Percentiles rank a stretch among this genome's conserved stretches.
These are phyloP conservation scores for Oxygymnocypris stewartii DNA, from an alignment of 2,113 vertebrate species.

Conservation along the genomic window DNA sequence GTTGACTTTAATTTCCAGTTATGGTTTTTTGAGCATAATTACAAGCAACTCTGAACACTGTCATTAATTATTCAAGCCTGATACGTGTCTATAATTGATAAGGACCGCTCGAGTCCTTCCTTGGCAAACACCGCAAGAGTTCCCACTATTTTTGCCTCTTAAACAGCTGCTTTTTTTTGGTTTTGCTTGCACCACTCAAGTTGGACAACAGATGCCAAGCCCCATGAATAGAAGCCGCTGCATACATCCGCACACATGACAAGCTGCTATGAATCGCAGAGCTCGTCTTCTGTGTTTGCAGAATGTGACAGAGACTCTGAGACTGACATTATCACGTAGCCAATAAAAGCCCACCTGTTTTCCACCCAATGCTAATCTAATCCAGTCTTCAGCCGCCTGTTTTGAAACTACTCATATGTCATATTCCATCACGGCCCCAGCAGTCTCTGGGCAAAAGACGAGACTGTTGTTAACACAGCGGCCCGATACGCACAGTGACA, in stretches of 20 bases:
- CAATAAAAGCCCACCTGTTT: constrained; percentile 80
- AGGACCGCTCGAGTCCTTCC: constrained; percentile 60
- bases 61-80: constrained; percentile 70
- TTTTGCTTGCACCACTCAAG: constrained; percentile 4
- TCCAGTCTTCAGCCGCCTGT: constrained; percentile 67
- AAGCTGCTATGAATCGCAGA: constrained; percentile 29
- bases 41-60: constrained; percentile 54
- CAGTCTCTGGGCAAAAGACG: constrained; percentile 61
- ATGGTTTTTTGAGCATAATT: constrained; percentile 31
- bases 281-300: constrained; percentile 22
- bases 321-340: constrained; percentile 72
- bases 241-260: constrained; percentile 17
- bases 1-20: constrained; percentile 57
- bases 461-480: constrained; percentile 68
- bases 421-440: constrained; percentile 59
- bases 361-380: constrained; percentile 72
- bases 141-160: constrained; percentile 41
- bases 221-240: constrained; percentile 26
- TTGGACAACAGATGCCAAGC: constrained; percentile 4
- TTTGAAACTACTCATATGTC: constrained; percentile 64
- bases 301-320: constrained; percentile 60
- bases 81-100: constrained; percentile 66
- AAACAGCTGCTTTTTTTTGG: constrained; percentile 64
- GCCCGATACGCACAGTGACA: constrained; percentile 70
- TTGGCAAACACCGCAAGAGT: constrained; percentile 58